Evolutionary conservation across 2,888 invertebrate genomes (phyloP).

Genomic region (Caenorhabditis becei): DNA sequence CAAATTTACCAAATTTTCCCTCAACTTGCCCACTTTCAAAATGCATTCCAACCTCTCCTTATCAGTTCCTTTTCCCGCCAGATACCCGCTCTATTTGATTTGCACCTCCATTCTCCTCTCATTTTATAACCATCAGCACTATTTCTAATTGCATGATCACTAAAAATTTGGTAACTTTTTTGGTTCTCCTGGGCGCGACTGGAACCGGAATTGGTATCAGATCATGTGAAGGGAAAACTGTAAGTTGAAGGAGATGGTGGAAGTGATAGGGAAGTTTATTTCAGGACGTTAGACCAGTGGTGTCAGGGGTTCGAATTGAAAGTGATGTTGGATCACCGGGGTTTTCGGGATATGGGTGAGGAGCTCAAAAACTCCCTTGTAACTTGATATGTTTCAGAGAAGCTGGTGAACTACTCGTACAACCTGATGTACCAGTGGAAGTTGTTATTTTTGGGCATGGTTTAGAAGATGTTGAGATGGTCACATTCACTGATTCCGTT

Average conservation of each 20-base stretch:
- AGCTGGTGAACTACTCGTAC: constrained; percentile 74
- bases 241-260: background rate
- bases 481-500: constrained; percentile 70
- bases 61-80: background rate
- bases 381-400: constrained; percentile 55
- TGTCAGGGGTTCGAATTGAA: constrained; percentile 52
- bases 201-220: no score
- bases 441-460: constrained; percentile 78
- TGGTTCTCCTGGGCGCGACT: background rate
- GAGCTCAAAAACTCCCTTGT: background rate
- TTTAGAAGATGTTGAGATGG: constrained; percentile 77
- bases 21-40: background rate
- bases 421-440: constrained; percentile 69
- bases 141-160: constrained; percentile 33
- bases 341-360: constrained; percentile 49
- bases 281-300: constrained; percentile 41
- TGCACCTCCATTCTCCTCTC: constrained; percentile 15
- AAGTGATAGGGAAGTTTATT: background rate
- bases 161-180: constrained; percentile 22
- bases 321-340: constrained; percentile 37
- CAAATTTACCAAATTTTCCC: no score
- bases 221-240: background rate
- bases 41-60: background rate
- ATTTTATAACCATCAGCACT: constrained; percentile 15
- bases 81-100: constrained; percentile 21